phyloP scores from a whole-genome alignment of 2,797 vertebrate genomes.

The Falco biarmicus region DNA sequence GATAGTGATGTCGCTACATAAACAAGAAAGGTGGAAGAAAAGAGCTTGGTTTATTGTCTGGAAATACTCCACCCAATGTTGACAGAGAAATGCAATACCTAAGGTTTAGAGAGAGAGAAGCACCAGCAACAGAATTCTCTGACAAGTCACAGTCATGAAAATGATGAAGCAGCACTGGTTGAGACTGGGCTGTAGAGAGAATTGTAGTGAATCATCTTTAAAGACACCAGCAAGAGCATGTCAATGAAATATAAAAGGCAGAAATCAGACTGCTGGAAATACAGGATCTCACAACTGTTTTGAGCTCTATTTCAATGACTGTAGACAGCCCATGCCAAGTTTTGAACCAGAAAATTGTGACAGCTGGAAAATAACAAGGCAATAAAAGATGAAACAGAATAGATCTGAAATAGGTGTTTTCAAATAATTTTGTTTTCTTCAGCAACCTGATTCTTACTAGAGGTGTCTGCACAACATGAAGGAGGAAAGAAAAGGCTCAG shows the following conservation, averaged over 20 bases:
- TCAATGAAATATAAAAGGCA: background rate
- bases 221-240: conserved; percentile 1
- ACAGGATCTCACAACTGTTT: background rate
- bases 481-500: background rate
- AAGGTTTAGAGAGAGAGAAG: background rate
- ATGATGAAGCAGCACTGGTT: background rate
- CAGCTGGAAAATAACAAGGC: background rate
- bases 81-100: background rate
- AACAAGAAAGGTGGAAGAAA: background rate
- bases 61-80: background rate
- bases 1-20: background rate
- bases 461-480: background rate
- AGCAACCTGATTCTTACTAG: background rate
- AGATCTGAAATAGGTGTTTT: background rate
- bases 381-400: background rate
- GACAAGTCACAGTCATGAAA: background rate
- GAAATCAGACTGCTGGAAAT: background rate
- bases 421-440: no score
- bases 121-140: background rate
- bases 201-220: background rate
- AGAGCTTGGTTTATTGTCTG: background rate
- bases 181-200: background rate
- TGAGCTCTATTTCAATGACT: background rate
- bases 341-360: background rate
- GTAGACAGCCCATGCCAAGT: background rate